These are phyloP conservation scores for Eidolon dupreanum DNA, from an alignment of 2,797 vertebrate species.

Conservation along the genomic window DNA sequence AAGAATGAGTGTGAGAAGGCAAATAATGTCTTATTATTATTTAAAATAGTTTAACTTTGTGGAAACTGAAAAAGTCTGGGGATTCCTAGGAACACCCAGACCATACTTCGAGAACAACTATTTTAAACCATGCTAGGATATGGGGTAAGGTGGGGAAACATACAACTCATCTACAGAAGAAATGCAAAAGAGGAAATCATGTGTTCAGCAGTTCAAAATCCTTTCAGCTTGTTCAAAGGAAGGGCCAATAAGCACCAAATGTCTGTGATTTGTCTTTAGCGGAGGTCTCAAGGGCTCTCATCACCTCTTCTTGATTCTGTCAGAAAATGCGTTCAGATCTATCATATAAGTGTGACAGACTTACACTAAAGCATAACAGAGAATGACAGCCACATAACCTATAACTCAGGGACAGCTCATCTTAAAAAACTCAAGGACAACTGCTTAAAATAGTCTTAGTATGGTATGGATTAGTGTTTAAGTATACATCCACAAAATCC, in stretches of 20 bases:
- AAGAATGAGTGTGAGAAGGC: not conserved
- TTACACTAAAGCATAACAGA: not conserved
- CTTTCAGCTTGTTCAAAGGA: conserved; percentile 40
- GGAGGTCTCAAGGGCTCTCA: not conserved
- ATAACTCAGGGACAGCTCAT: not conserved
- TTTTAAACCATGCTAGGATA: not conserved
- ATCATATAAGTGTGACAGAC: not conserved
- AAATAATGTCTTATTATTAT: not conserved
- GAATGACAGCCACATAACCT: not conserved
- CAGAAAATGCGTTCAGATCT: not conserved
- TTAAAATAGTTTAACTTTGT: not conserved
- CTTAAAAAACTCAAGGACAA: not conserved
- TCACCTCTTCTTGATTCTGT: not conserved
- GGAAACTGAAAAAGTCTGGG: not conserved
- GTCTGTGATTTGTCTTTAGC: not conserved
- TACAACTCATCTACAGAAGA: not conserved
- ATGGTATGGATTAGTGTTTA: not conserved
- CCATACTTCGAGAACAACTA: not conserved
- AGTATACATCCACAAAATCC: not conserved
- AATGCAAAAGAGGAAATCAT: not conserved
- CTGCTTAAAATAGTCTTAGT: not conserved
- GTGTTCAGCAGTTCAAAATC: not conserved
- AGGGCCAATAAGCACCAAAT: not conserved
- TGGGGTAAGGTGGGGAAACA: not conserved
- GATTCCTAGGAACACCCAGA: not conserved